Percentiles rank a stretch among this genome's conserved stretches.
Conservation (phyloP, 2,888 invertebrate genomes). For the Apocheima hispidaria region DNA sequence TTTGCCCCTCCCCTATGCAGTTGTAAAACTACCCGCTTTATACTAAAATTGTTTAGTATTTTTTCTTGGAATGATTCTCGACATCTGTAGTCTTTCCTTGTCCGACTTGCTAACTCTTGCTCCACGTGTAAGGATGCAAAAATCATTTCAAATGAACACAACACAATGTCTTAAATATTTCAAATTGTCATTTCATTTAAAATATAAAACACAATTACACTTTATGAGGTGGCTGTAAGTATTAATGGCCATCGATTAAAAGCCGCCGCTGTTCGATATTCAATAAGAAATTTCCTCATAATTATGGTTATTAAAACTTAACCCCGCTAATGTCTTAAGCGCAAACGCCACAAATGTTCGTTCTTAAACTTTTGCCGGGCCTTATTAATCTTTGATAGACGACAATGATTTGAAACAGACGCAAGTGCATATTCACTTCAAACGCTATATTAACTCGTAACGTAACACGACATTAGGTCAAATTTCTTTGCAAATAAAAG, state of each 20-base stretch:
- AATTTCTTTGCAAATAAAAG: too few relatives aligned
- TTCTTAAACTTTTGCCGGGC: conserved; percentile 17
- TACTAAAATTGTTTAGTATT: not conserved
- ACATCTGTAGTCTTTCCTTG: not conserved
- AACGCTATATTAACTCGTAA: not conserved
- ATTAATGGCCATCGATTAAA: conserved; percentile 22
- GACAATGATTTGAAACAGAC: conserved; percentile 20
- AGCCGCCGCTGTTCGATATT: conserved; percentile 19
- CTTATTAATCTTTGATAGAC: conserved; percentile 29
- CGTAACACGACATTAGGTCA: too few relatives aligned
- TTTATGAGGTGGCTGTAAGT: conserved; percentile 12
- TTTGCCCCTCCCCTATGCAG: conserved; percentile 37
- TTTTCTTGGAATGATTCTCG: not conserved
- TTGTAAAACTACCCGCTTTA: conserved; percentile 40
- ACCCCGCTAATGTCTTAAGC: conserved; percentile 11
- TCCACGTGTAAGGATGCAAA: not conserved
- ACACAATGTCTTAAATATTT: not conserved
- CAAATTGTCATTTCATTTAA: conserved; percentile 8
- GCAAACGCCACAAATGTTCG: conserved; percentile 8
- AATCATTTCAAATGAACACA: not conserved
- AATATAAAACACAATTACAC: conserved; percentile 14
- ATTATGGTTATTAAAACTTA: conserved; percentile 27
- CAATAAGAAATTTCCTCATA: conserved; percentile 19
- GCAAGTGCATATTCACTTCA: not conserved
- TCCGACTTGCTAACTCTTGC: not conserved